Percentiles rank a stretch among this genome's conserved stretches.
These are phyloP conservation scores for Biston stratarius DNA, from an alignment of 2,888 invertebrate genomes.

Conservation along the genomic window DNA sequence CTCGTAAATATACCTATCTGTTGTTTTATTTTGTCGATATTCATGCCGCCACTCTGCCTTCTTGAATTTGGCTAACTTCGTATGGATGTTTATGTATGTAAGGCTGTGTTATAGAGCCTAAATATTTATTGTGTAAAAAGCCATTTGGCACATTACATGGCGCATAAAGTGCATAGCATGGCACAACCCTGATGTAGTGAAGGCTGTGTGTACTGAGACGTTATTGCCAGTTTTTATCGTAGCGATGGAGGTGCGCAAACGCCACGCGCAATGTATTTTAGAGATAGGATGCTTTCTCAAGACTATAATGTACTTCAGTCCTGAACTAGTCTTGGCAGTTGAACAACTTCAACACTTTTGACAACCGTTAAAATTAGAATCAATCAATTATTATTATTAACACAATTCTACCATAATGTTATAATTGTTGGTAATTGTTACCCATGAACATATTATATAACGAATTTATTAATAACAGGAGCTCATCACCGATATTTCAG, in stretches of 20 bases:
- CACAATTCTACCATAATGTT: no score
- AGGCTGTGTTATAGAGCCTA: slow-evolving; percentile 43
- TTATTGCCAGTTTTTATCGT: slow-evolving; percentile 44
- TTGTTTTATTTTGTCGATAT: background rate
- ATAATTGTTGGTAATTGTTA: no score
- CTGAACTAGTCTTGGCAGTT: no score
- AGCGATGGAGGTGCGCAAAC: slow-evolving; percentile 48
- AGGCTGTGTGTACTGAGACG: slow-evolving; percentile 39
- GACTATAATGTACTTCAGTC: background rate
- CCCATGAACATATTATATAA: no score
- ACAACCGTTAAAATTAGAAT: no score
- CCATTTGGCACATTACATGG: slow-evolving; percentile 49
- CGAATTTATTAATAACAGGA: no score
- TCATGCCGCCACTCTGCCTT: background rate
- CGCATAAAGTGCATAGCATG: slow-evolving; percentile 40
- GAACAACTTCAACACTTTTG: no score
- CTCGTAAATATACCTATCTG: background rate
- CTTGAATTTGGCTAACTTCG: slow-evolving; percentile 17
- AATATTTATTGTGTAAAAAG: slow-evolving; percentile 46
- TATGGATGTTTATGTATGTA: slow-evolving; percentile 34
- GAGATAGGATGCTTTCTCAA: slow-evolving; percentile 34
- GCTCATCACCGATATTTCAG: no score
- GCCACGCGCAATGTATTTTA: slow-evolving; percentile 52
- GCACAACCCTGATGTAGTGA: slow-evolving; percentile 19
- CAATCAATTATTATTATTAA: no score